Conservation (phyloP, 1,140 invertebrate genomes). For the Muscidifurax raptorellus region DNA sequence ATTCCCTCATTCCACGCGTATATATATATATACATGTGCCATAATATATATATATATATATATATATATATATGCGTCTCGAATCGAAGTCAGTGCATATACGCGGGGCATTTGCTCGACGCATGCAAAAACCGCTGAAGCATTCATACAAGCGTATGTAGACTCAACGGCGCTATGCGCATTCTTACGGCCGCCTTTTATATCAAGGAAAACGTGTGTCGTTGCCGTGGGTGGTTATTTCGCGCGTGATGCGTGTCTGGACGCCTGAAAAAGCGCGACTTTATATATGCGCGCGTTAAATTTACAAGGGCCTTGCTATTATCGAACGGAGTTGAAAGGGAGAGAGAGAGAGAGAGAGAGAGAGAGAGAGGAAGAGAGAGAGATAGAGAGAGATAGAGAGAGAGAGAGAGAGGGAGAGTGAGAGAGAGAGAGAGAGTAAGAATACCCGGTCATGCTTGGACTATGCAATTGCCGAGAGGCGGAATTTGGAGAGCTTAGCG, state of each 20-base stretch:
- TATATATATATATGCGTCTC: no score
- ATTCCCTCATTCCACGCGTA: background rate
- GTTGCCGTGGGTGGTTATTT: constrained; percentile 5
- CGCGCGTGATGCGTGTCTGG: background rate
- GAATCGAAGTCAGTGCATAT: background rate
- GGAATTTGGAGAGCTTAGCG: background rate
- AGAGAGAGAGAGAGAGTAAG: background rate
- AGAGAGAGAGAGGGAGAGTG: no score
- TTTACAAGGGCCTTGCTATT: constrained; percentile 24
- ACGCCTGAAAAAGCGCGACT: constrained; percentile 6
- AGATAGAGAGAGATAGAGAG: no score
- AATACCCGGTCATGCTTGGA: background rate
- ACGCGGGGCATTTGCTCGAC: no score
- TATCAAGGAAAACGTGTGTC: constrained; percentile 1
- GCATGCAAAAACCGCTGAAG: background rate
- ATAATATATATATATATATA: no score
- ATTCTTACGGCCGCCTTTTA: background rate
- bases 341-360: no score
- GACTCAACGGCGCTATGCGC: background rate
- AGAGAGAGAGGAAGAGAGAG: no score
- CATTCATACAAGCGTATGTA: background rate
- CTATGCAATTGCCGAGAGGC: background rate
- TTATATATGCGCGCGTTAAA: background rate
- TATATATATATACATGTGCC: no score
- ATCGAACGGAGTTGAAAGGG: background rate